Evolutionary conservation across 2,888 invertebrate genomes (phyloP), one percentile per base, ranked within the genome.

Genomic region (Torymus aiolomorphi): DNA sequence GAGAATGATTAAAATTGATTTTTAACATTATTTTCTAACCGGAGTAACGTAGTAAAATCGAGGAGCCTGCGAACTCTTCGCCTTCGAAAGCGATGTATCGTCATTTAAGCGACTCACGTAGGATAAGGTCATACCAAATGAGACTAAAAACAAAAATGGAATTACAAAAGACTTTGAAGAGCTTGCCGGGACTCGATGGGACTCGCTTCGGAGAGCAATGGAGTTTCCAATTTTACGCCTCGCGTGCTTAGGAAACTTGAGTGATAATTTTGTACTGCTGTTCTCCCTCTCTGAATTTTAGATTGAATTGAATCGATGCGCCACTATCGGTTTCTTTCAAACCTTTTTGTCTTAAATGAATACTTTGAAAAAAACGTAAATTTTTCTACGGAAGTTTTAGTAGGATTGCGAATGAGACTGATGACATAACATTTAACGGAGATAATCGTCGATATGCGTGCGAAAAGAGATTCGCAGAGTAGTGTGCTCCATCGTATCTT

Each of bases 351-450:
- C 42, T 42, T 42, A 42, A 8, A 42, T 8, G 14, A 18, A 20
- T 54, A 24, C 51, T 59, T 24, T 18, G 20, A 20, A 57, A 57
- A 63, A 49, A 16, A 20, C 4, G 42, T 42, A 42, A 62, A 18
- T 52, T 77, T 78, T 78, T 81, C 56, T 76, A 81, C 78, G 66
- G 67, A 81, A 78, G 78, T 78, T 74, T 81, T 75, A 75, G 18
- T 67, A 18, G 20, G 62, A 51, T 73, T 69, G 63, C 31, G 11
- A 71, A 66, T 18, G 59, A 80, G 74, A 80, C 74, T 70, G 78
- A 78, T 72, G 16, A 59, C 42, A 42, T 42, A 42, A 42, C 18
- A n/a, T 67, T 70, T 75, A 71, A 4, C 20, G 59, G 66, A 11
- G 20, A 66, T 59, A 57, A 42, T 63, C 61, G 57, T 69, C 31